phyloP scores from a whole-genome alignment of 2,888 invertebrate genomes.

The Euclidia mi region DNA sequence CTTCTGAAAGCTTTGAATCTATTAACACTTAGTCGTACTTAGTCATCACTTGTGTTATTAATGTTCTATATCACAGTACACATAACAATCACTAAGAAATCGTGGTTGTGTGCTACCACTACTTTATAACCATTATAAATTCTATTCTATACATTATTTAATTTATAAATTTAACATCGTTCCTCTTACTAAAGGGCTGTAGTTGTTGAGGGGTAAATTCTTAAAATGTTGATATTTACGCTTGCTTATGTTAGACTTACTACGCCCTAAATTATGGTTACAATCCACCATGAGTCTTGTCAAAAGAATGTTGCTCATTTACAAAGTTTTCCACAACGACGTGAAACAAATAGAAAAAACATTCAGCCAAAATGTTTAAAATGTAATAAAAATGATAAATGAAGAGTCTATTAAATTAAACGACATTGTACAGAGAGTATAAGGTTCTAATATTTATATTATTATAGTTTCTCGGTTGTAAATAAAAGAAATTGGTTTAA shows the following conservation, averaged over 20 bases:
- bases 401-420: conserved; percentile 74
- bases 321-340: conserved; percentile 18
- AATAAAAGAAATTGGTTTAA: conserved; percentile 74
- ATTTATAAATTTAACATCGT: conserved; percentile 22
- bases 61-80: conserved; percentile 19
- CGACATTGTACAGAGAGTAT: conserved; percentile 83
- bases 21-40: conserved; percentile 42
- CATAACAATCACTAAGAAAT: not conserved
- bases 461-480: conserved; percentile 71
- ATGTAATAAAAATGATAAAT: conserved; percentile 42
- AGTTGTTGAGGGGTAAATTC: conserved; percentile 26
- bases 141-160: conserved; percentile 28
- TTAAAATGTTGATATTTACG: conserved; percentile 26
- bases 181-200: conserved; percentile 18
- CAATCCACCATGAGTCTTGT: conserved; percentile 13
- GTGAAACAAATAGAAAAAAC: conserved; percentile 23
- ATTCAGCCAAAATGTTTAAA: conserved; percentile 29
- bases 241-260: conserved; percentile 30
- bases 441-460: conserved; percentile 82
- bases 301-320: conserved; percentile 16
- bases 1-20: conserved; percentile 49
- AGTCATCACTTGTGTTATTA: conserved; percentile 24
- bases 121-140: not conserved
- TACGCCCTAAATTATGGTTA: conserved; percentile 20
- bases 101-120: not conserved